Evolutionary conservation across 2,888 invertebrate species (phyloP), one percentile per base, ranked within the genome.

Genomic region (Entomobrya proxima): DNA sequence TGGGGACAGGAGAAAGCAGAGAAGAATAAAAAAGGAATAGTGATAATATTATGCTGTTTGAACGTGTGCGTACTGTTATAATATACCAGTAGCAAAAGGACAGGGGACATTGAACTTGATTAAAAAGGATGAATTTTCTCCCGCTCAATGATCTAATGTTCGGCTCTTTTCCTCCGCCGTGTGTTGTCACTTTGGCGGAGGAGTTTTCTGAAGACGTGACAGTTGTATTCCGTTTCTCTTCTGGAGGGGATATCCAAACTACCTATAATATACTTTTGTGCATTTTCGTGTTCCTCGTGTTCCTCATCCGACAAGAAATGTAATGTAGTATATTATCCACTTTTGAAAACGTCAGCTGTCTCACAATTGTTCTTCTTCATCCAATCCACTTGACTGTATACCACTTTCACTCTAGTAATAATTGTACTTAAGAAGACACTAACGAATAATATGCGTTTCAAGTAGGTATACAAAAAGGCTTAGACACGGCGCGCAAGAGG

Each of bases 21-120:
- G 37, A 21, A 21, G 1, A 18, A 21, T 5, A 52, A 55, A 21
- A n/a, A n/a, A n/a, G n/a, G n/a, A n/a, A n/a, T n/a, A n/a, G n/a
- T n/a, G n/a, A n/a, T n/a, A n/a, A n/a, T n/a, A n/a, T n/a, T n/a
- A n/a, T n/a, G n/a, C n/a, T n/a, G n/a, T n/a, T n/a, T 13, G 15
- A 11, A 27, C 40, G 27, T 69, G 44, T 24, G 40, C n/a, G 21
- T 21, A 37, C 40, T 40, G 13, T n/a, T n/a, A n/a, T n/a, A n/a
- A n/a, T n/a, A n/a, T n/a, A n/a, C n/a, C 61, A 30, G 21, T 55
- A n/a, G 30, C 13, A 47, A 15, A 58, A 67, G 69, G 69, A 79
- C 79, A 81, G 58, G 81, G 72, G 81, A 81, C 81, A 81, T 81
- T 81, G 81, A 81, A 81, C 81, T 81, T 81, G 81, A 81, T 81